Evolutionary conservation across 2,113 vertebrate species (phyloP).

Genomic region (Tupaia chinensis): DNA sequence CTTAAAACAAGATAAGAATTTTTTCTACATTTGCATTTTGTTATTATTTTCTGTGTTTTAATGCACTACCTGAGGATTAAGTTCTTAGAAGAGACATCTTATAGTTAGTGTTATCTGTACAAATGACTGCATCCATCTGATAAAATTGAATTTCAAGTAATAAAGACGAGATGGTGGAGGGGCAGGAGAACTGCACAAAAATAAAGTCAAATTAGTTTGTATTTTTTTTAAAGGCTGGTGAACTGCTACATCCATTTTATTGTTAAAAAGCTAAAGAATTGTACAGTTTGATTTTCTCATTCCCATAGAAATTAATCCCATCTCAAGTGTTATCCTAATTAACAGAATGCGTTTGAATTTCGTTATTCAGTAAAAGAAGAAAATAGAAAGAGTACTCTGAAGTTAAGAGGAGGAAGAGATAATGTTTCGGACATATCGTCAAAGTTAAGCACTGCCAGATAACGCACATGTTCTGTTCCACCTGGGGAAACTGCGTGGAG

Average conservation of each 20-base stretch:
- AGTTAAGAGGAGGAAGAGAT: background rate
- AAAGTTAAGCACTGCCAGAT: background rate
- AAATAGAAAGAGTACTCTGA: background rate
- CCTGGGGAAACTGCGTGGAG: background rate
- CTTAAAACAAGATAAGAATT: background rate
- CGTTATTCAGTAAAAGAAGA: background rate
- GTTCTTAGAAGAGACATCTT: background rate
- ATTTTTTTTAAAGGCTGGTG: background rate
- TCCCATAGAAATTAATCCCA: background rate
- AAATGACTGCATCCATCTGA: background rate
- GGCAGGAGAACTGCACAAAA: conserved; percentile 3
- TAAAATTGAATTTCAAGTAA: conserved; percentile 43
- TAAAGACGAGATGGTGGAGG: background rate
- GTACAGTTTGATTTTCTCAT: background rate
- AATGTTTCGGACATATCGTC: background rate
- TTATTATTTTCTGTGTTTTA: background rate
- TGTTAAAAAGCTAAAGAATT: background rate
- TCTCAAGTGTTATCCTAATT: background rate
- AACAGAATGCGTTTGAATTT: background rate
- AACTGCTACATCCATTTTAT: background rate
- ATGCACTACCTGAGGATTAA: background rate
- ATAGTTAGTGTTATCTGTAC: conserved; percentile 7
- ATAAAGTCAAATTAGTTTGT: background rate
- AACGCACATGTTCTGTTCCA: background rate
- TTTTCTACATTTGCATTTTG: background rate